A percentile compares a stretch with the other conserved stretches of the same genome.
These are phyloP conservation scores for Cheilinus undulatus DNA, from an alignment of 2,113 vertebrate species.

Conservation along the genomic window DNA sequence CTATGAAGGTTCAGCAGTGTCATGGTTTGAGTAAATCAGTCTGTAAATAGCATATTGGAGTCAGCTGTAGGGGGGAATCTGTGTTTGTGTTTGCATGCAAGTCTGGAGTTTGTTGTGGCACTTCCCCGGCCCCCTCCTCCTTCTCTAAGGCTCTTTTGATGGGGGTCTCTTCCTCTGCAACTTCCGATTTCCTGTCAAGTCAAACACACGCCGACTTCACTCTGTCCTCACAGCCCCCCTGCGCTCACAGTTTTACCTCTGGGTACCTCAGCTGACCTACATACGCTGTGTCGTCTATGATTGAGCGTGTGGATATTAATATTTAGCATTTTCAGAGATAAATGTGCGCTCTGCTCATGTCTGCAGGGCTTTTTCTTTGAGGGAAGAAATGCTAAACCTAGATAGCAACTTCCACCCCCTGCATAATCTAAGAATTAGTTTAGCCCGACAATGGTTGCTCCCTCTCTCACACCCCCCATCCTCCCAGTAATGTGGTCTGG, in stretches of 20 bases:
- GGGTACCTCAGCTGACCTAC: conserved; percentile 37
- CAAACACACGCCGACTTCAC: conserved; percentile 31
- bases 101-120: conserved; percentile 56
- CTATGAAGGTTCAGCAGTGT: not conserved
- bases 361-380: conserved; percentile 42
- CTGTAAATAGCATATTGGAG: conserved; percentile 10
- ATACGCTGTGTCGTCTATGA: conserved; percentile 13
- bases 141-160: conserved; percentile 55
- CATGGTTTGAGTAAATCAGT: not conserved
- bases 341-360: conserved; percentile 22
- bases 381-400: conserved; percentile 54
- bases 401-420: conserved; percentile 8
- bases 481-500: conserved; percentile 69
- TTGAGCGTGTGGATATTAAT: conserved; percentile 7
- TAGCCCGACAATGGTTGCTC: conserved; percentile 64
- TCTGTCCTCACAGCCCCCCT: not conserved
- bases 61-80: conserved; percentile 38
- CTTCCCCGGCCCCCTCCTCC: conserved; percentile 33
- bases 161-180: conserved; percentile 66
- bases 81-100: conserved; percentile 43
- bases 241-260: conserved; percentile 10
- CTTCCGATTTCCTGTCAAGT: conserved; percentile 77
- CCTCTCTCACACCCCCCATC: conserved; percentile 34
- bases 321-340: conserved; percentile 1
- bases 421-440: conserved; percentile 54